phyloP scores from a whole-genome alignment of 2,888 invertebrate species.

The Pristionchus fissidentatus region DNA sequence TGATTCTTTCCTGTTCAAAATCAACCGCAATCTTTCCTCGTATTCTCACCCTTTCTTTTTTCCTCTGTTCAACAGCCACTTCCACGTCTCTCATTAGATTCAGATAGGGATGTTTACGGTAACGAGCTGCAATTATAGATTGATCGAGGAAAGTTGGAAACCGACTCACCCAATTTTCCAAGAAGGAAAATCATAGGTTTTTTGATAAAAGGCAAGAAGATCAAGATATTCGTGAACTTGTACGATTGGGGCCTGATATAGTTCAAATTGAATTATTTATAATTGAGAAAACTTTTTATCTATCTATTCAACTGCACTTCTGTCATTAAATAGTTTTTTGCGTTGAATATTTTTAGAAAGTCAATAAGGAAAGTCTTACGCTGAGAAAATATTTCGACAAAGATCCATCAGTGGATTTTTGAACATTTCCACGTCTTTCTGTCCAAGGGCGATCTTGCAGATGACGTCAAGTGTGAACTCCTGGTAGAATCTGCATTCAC shows the following conservation, averaged over 20 bases:
- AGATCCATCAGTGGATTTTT: constrained; percentile 50
- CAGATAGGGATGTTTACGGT: not conserved
- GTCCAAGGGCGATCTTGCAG: constrained; percentile 60
- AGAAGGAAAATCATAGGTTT: not conserved
- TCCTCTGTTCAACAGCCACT: not conserved
- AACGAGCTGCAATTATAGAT: not conserved
- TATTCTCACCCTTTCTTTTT: constrained; percentile 9
- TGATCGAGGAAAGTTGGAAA: not conserved
- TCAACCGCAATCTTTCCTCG: no score
- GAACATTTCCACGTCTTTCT: constrained; percentile 54
- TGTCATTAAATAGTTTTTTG: no score
- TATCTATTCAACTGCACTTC: no score
- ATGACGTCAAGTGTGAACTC: constrained; percentile 63
- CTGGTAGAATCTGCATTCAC: constrained; percentile 57
- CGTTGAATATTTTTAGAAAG: no score
- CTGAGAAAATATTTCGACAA: not conserved
- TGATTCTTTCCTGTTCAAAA: no score
- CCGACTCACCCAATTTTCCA: not conserved
- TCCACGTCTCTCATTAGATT: not conserved
- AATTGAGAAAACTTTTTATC: no score
- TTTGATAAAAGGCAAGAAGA: not conserved
- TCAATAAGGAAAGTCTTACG: no score
- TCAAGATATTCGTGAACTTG: not conserved
- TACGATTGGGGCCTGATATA: no score
- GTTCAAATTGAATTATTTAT: no score